Evolutionary conservation across 1,140 invertebrate genomes (phyloP).

Genomic region (Papilio glaucus): DNA sequence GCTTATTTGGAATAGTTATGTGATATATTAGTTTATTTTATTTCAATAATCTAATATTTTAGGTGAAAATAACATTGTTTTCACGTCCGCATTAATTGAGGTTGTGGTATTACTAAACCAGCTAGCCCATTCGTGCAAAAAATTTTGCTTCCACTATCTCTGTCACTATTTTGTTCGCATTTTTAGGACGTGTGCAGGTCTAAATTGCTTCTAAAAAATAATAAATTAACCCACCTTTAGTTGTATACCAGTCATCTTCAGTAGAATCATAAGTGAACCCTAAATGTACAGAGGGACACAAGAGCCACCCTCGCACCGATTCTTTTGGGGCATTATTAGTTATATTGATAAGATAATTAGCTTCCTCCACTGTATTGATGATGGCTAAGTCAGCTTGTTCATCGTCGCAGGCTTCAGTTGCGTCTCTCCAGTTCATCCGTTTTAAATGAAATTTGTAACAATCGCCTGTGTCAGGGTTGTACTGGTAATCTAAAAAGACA

Average conservation of each 20-base stretch:
- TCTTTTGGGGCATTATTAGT: constrained; percentile 46
- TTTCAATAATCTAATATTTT: no score
- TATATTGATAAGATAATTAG: constrained; percentile 43
- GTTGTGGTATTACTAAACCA: no score
- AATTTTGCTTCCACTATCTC: no score
- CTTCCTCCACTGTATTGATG: constrained; percentile 55
- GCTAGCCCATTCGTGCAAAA: no score
- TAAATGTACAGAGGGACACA: neutral
- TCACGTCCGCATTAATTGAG: no score
- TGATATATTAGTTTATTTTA: no score
- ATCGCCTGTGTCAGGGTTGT: constrained; percentile 41
- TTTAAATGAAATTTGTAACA: constrained; percentile 66
- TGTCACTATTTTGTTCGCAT: no score
- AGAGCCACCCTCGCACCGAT: neutral
- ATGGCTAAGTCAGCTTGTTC: constrained; percentile 61
- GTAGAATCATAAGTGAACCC: neutral
- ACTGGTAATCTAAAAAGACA: constrained; percentile 49
- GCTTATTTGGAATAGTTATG: no score
- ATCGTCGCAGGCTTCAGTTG: constrained; percentile 49
- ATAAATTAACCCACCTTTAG: neutral
- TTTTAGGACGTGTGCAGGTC: no score
- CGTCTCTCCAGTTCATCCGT: constrained; percentile 56
- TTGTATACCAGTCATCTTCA: constrained; percentile 8
- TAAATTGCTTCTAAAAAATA: neutral
- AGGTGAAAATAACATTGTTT: no score